These are phyloP conservation scores for Heliconius hewitsoni DNA, from an alignment of 1,140 invertebrate genomes.

Conservation along the genomic window DNA sequence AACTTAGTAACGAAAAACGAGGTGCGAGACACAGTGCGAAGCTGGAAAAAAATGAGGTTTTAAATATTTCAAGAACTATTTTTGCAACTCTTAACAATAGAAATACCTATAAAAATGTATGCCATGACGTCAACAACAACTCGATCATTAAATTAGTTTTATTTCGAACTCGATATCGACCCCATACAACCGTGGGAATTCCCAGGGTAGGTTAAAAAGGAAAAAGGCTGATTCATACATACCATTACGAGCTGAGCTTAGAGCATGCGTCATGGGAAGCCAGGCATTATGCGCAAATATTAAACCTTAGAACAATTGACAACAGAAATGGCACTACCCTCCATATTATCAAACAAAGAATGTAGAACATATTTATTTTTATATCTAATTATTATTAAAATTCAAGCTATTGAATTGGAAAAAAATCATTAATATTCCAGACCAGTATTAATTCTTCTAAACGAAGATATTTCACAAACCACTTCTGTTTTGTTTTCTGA, in stretches of 20 bases:
- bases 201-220: constrained; percentile 48
- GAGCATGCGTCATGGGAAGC: constrained; percentile 48
- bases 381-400: neutral
- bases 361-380: neutral
- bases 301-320: constrained; percentile 12
- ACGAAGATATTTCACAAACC: neutral
- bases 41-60: neutral
- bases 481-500: constrained; percentile 2
- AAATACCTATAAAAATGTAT: neutral
- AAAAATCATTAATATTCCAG: neutral
- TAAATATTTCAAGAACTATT: neutral
- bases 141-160: constrained; percentile 44
- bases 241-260: constrained; percentile 40
- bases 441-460: neutral
- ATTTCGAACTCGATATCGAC: constrained; percentile 49
- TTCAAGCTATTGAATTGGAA: neutral
- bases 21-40: too few relatives aligned
- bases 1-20: too few relatives aligned
- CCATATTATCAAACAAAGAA: neutral
- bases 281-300: constrained; percentile 32
- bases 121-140: constrained; percentile 22
- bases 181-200: constrained; percentile 58
- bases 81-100: neutral
- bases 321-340: neutral
- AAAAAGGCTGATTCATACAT: constrained; percentile 58